Percentiles rank a stretch among this genome's conserved stretches.
Conservation (phyloP, 2,888 invertebrate species). For the Crioceris asparagi region DNA sequence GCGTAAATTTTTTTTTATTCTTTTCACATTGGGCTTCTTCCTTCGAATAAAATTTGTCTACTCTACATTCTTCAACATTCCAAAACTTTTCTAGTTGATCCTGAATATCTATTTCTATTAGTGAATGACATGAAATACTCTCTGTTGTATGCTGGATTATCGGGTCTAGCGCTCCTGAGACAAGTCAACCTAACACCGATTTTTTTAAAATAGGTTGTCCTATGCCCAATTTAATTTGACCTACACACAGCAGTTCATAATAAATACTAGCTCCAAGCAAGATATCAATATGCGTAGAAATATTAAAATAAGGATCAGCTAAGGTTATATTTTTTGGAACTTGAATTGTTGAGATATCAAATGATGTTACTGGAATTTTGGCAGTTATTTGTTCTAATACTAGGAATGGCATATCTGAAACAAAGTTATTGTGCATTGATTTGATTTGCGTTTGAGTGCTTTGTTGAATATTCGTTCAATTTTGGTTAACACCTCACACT, state of each 20-base stretch:
- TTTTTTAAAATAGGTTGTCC: slow-evolving; percentile 7
- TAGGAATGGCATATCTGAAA: slow-evolving; percentile 1
- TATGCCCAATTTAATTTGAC: slow-evolving; percentile 5
- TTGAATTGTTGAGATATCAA: slow-evolving; percentile 3
- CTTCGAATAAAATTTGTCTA: background rate
- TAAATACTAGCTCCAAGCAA: slow-evolving; percentile 6
- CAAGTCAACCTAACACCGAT: slow-evolving; percentile 7
- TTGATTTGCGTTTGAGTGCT: slow-evolving; percentile 1
- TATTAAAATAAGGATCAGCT: slow-evolving; percentile 7
- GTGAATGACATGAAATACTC: slow-evolving; percentile 4
- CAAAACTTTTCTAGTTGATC: slow-evolving; percentile 9
- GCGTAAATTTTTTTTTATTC: background rate
- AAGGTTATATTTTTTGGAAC: slow-evolving; percentile 5
- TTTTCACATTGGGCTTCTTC: slow-evolving; percentile 6
- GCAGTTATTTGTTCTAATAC: background rate
- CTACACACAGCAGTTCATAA: slow-evolving; percentile 5
- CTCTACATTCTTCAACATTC: slow-evolving; percentile 3
- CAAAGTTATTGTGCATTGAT: slow-evolving; percentile 5
- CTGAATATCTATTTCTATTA: background rate
- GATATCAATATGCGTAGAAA: slow-evolving; percentile 4
- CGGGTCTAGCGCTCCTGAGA: background rate
- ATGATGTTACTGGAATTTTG: background rate
- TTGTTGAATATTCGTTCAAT: background rate
- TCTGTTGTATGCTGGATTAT: background rate
- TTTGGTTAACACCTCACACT: slow-evolving; percentile 2